Evolutionary conservation across 2,797 vertebrate species (phyloP), one percentile per base, ranked within the genome.

Genomic region (Anomalospiza imberbis): DNA sequence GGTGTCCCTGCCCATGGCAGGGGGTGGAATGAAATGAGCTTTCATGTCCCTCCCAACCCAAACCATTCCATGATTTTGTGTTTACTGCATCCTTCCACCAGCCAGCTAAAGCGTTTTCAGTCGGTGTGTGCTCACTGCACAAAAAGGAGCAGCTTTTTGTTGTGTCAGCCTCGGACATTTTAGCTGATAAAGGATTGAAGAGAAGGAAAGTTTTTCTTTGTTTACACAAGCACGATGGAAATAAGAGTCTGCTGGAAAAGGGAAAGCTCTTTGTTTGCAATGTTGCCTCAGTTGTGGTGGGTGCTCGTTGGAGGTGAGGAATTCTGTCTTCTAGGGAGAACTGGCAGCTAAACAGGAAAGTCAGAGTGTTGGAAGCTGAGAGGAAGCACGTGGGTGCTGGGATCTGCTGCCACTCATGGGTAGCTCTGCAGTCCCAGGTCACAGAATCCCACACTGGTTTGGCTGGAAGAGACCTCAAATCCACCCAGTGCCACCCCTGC

Each of bases 121-220:
- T 14, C 13, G 0, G 0, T 17, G 11, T 29, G 34, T n/a, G 13
- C 58, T 4, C 32, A 3, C 16, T 81, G 34, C 17, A 13, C 57
- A 24, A 50, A 50, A 63, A 47, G 14, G 42, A 68, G 42, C 29
- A 31, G 14, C 8, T 42, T 42, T 67, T 28, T 38, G 31, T 63
- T 72, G 45, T 51, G 70, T 51, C 47, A 38, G 38, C 65, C 45
- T 31, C 20, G 36, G 34, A n/a, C 19, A 21, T 53, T 54, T 51
- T 20, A 50, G 21, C 72, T 15, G 29, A 8, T 58, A 60, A 58
- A 17, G 57, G 12, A 50, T 1, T 48, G 48, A 58, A 34, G 54
- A 63, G 45, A 55, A 79, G 4, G 48, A 10, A 36, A 34, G 24
- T 38, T 45, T 36, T 53, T 78, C 29, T 42, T 63, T 65, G 51